Conservation (phyloP, 2,113 vertebrate species). For the Boulengeromyrus knoepffleri region DNA sequence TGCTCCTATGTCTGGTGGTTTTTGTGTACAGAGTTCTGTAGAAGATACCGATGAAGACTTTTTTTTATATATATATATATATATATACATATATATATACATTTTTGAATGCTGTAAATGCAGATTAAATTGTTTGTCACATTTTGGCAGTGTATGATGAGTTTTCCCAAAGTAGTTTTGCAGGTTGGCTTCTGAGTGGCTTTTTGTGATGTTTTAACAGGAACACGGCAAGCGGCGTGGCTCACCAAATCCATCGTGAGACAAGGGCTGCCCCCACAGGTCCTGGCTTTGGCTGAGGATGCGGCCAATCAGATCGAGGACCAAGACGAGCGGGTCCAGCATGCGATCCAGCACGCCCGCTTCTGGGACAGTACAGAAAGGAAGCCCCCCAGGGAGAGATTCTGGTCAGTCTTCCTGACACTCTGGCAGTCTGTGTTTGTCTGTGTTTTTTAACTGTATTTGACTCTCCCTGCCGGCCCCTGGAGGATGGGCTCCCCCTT, state of each 20-base stretch:
- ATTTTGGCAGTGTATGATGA: background rate
- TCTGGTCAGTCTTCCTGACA: slow-evolving; percentile 59
- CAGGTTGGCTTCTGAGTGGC: background rate
- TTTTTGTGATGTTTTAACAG: slow-evolving; percentile 44
- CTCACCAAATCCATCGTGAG: slow-evolving; percentile 81
- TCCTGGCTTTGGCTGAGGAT: slow-evolving; percentile 51
- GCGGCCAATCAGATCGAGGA: slow-evolving; percentile 57
- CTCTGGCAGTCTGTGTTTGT: background rate
- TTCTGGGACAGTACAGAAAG: slow-evolving; percentile 72
- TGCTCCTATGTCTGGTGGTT: too few species aligned
- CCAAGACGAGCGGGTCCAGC: slow-evolving; percentile 63
- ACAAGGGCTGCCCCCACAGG: slow-evolving; percentile 65
- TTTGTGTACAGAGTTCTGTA: too few species aligned
- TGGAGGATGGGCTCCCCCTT: too few species aligned
- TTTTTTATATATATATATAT: too few species aligned
- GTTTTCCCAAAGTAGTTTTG: background rate
- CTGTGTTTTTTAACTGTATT: too few species aligned
- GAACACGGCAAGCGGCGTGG: slow-evolving; percentile 84
- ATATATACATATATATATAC: too few species aligned
- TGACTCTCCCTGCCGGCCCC: too few species aligned
- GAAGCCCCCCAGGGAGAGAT: slow-evolving; percentile 56
- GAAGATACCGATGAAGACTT: too few species aligned
- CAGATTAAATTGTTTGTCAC: background rate
- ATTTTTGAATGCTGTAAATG: too few species aligned
- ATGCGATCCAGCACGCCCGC: slow-evolving; percentile 64